Base-by-base conservation (phyloP, 2,888 invertebrate species). In the Euspilapteryx auroguttella region DNA sequence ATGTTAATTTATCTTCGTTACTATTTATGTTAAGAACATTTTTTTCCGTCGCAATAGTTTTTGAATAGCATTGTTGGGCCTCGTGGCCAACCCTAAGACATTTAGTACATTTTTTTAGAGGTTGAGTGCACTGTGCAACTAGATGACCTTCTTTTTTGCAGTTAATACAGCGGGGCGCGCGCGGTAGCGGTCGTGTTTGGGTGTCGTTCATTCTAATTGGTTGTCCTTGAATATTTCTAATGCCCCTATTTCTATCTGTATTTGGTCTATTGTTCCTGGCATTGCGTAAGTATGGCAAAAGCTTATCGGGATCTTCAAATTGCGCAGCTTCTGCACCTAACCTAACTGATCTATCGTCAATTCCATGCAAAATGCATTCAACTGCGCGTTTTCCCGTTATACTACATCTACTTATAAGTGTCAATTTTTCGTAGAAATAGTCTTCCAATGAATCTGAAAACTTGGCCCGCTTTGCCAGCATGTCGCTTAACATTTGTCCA, bases 261-360 rank as follows among this genome's bases (percentile, higher is more conserved):
- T 22, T n/a, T 10, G 22, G 22, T 2, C 22, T 9, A 11, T 6
- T 15, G 4, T 25, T 25, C 5, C 14, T 25, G 9, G 15, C 9
- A 4, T 14, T 14, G 14, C 25, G n/a, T n/a, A 33, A 31, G 22
- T 31, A 31, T 24, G 31, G 13, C 14, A 34, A 25, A 2, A 31
- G 27, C 11, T 34, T 24, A 24, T 34, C 34, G 1, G 31, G 31
- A 22, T 33, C 31, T n/a, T 24, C 5, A 27, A 21, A 32, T 25
- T 33, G 17, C 2, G 20, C 32, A 10, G 35, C 35, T 11, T 33
- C 24, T 7, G 35, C 35, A 4, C 35, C 35, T 31, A 35, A 14
- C 12, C 30, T 13, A n/a, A 34, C 12, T 4, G 28, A 20, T 4
- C 32, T 24, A 25, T 32, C 32, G 8, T 34, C 32, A n/a, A 34